Evolutionary conservation across 2,888 invertebrate genomes (phyloP), one percentile per base, ranked within the genome.

Genomic region (Drosophila meridiana): DNA sequence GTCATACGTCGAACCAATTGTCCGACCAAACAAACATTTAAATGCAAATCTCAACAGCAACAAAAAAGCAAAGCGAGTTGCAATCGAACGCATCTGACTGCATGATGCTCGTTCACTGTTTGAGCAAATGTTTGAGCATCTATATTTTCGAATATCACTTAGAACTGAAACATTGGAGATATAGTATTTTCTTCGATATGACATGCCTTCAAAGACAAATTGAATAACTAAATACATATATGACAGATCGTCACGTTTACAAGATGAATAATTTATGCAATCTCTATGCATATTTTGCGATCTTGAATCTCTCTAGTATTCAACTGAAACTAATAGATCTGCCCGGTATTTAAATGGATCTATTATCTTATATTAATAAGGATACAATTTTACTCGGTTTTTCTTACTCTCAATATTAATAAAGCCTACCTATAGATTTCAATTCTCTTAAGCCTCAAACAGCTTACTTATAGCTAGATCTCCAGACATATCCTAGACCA

Each of bases 31-130:
- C 67, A 59, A 53, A 47, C 73, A 82, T 75, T 74, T 66, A 42
- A 36, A 61, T 57, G 56, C 59, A 69, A 79, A 81, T 80, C 55
- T 56, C 26, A 14, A 62, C 38, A 4, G 36, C 48, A 34, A 28
- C 7, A 52, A 20, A 42, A 53, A 66, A 61, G 43, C 1, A 34
- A 42, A 8, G 14, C n/a, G 6, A 52, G 13, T 13, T 13, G 13
- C 26, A 36, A 6, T 36, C 36, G 20, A 36, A 34, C 3, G 6
- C 13, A 34, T 7, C 52, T 26, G 52, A 26, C 52, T 52, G 20
- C 34, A 20, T 0, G 11, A 52, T 52, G 11, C 34, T 2, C 52
- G 52, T 11, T 32, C n/a, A 48, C 13, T 62, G 52, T 42, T 14
- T 30, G 30, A 14, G n/a, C 26, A 45, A 20, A 14, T 28, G 11